Percentiles rank a stretch among this genome's conserved stretches.
Evolutionary conservation across 2,888 invertebrate species (phyloP).

Genomic region (Lutraria lutraria): DNA sequence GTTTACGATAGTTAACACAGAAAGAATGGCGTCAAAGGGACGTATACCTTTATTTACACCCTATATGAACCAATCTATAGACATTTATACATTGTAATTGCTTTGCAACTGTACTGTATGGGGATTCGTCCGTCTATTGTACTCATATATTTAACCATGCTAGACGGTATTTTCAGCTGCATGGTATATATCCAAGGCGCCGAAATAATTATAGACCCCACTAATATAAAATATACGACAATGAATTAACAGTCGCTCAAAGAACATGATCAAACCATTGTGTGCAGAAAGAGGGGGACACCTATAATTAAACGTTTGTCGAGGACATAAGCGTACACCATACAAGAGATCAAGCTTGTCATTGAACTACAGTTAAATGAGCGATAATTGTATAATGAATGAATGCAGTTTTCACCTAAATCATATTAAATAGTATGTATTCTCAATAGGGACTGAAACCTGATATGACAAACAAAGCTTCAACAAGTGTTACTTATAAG

Average conservation of each 20-base stretch:
- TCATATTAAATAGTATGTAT: slow-evolving; percentile 11
- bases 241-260: slow-evolving; percentile 13
- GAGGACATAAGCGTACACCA: neutral
- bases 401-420: slow-evolving; percentile 18
- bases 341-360: neutral
- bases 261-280: slow-evolving; percentile 21
- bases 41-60: neutral
- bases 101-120: slow-evolving; percentile 7
- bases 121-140: neutral
- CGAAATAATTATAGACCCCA: slow-evolving; percentile 12
- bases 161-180: slow-evolving; percentile 27
- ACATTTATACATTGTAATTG: neutral
- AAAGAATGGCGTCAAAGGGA: slow-evolving; percentile 37
- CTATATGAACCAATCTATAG: slow-evolving; percentile 3
- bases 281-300: neutral
- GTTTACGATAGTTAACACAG: slow-evolving; percentile 31
- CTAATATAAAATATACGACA: slow-evolving; percentile 23
- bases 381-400: slow-evolving; percentile 20
- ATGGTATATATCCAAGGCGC: slow-evolving; percentile 33
- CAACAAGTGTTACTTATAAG: neutral
- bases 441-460: slow-evolving; percentile 19
- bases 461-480: slow-evolving; percentile 12
- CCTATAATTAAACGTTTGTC: slow-evolving; percentile 22
- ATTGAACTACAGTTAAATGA: neutral
- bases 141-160: neutral